These are phyloP conservation scores for Antechinus flavipes DNA, from an alignment of 2,113 vertebrate genomes.

Conservation along the genomic window DNA sequence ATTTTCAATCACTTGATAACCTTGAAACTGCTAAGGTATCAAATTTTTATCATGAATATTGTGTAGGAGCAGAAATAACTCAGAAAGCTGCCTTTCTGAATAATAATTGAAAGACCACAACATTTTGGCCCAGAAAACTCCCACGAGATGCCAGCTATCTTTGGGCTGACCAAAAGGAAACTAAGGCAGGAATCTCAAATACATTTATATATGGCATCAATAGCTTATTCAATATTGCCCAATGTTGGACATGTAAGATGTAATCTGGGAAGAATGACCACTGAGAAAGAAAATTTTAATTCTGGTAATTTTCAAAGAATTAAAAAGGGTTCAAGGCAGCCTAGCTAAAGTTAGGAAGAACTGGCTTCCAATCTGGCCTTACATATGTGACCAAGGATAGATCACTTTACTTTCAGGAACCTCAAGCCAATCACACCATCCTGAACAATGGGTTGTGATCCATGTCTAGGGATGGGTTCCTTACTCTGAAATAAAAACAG, in stretches of 20 bases:
- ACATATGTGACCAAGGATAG: neutral
- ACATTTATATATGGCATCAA: slow-evolving; percentile 78
- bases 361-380: neutral
- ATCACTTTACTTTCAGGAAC: neutral
- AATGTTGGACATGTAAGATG: slow-evolving; percentile 52
- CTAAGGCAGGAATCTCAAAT: slow-evolving; percentile 74
- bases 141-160: slow-evolving; percentile 74
- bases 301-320: slow-evolving; percentile 42
- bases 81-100: slow-evolving; percentile 87
- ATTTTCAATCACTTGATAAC: slow-evolving; percentile 92
- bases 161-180: slow-evolving; percentile 74
- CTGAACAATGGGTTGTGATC: neutral
- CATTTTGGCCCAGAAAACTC: slow-evolving; percentile 76
- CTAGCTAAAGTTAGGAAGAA: neutral
- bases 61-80: slow-evolving; percentile 87
- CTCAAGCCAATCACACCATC: neutral
- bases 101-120: slow-evolving; percentile 85
- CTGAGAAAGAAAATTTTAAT: slow-evolving; percentile 32
- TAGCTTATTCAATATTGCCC: slow-evolving; percentile 66
- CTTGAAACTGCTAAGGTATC: slow-evolving; percentile 90
- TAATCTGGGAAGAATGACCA: slow-evolving; percentile 64
- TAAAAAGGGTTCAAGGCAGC: neutral
- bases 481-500: neutral
- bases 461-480: neutral
- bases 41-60: slow-evolving; percentile 92